Conservation (phyloP, 2,797 vertebrate species). For the Peromyscus eremicus region DNA sequence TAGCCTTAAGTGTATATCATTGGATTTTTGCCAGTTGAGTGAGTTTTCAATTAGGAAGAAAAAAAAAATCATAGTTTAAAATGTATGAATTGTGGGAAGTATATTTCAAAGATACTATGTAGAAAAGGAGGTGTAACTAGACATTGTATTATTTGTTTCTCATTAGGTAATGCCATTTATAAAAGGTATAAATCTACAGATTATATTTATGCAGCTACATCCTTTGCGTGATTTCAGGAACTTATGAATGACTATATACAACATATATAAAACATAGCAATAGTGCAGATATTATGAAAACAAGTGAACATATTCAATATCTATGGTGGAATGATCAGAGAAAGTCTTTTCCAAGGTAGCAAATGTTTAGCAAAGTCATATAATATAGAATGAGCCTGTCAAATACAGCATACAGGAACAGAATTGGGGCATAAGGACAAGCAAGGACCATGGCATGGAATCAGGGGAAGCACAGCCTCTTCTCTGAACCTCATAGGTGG, state of each 20-base stretch:
- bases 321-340: neutral
- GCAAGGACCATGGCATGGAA: neutral
- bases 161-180: constrained; percentile 34
- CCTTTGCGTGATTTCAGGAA: neutral
- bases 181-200: neutral
- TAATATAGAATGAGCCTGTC: neutral
- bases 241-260: neutral
- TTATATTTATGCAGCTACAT: constrained; percentile 23
- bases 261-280: neutral
- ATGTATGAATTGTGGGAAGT: constrained; percentile 20
- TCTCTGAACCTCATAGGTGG: neutral
- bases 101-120: constrained; percentile 62
- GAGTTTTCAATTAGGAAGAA: constrained; percentile 66
- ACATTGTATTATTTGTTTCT: neutral
- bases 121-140: constrained; percentile 4
- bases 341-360: neutral
- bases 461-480: neutral
- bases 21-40: constrained; percentile 64
- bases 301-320: neutral
- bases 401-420: neutral
- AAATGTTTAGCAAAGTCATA: neutral
- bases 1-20: constrained; percentile 51
- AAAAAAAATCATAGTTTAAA: constrained; percentile 55
- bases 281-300: neutral
- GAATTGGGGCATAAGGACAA: neutral